phyloP scores from a whole-genome alignment of 2,797 vertebrate species.

The Ispidina lecontei region DNA sequence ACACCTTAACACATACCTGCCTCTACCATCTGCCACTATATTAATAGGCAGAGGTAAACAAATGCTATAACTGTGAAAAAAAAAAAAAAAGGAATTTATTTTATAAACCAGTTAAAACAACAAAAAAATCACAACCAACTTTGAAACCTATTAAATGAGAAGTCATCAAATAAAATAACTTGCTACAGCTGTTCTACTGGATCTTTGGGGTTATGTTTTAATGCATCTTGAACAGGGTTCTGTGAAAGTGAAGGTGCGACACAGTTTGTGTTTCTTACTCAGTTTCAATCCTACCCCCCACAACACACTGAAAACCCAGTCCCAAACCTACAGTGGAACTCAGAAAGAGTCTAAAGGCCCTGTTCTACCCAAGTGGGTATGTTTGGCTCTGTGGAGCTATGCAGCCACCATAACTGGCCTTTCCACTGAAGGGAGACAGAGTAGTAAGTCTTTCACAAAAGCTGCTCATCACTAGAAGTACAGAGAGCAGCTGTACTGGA shows the following conservation, averaged over 20 bases:
- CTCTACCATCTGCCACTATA: slow-evolving; percentile 29
- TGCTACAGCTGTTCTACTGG: not conserved
- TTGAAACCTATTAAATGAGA: not conserved
- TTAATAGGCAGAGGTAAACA: not conserved
- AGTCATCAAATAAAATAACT: not conserved
- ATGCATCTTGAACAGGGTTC: not conserved
- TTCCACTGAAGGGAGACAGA: not conserved
- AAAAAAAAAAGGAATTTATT: not conserved
- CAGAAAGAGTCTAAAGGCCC: not conserved
- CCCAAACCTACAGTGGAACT: not conserved
- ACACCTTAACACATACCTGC: slow-evolving; percentile 3
- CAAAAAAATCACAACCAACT: fast-evolving
- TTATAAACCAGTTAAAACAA: not conserved
- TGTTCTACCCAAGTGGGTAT: not conserved
- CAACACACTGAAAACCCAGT: not conserved
- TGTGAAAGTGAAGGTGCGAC: not conserved
- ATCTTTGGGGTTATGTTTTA: not conserved
- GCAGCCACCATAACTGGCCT: not conserved
- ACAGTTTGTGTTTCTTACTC: not conserved
- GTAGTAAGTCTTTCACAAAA: not conserved
- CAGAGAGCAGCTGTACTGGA: not conserved
- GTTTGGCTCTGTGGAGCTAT: not conserved
- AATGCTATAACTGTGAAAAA: not conserved
- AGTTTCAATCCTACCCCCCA: not conserved
- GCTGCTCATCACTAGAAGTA: not conserved